Evolutionary conservation across 2,888 invertebrate genomes (phyloP).

Genomic region (Axea sp.): DNA sequence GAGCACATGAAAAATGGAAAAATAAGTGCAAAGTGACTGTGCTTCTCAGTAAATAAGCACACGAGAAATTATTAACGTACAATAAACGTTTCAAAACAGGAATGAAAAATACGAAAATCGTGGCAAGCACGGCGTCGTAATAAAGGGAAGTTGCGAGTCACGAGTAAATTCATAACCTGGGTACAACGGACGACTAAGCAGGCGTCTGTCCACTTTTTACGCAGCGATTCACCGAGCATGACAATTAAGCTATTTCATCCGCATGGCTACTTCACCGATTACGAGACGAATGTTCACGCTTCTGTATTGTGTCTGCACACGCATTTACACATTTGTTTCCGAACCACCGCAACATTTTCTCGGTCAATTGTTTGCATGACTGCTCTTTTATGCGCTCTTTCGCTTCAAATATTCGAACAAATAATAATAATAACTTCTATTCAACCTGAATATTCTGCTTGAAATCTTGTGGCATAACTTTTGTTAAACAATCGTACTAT

Average conservation of each 20-base stretch:
- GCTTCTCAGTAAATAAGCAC: too few relatives aligned
- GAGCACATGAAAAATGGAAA: too few relatives aligned
- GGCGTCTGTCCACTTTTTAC: slow-evolving; percentile 14
- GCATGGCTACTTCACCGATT: slow-evolving; percentile 21
- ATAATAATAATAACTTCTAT: slow-evolving; percentile 11
- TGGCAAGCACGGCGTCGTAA: too few relatives aligned
- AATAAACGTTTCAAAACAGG: too few relatives aligned
- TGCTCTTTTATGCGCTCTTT: slow-evolving; percentile 28
- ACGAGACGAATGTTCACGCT: slow-evolving; percentile 14
- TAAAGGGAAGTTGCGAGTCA: slow-evolving; percentile 6
- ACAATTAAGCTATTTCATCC: slow-evolving; percentile 26
- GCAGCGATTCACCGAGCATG: slow-evolving; percentile 12
- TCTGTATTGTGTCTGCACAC: slow-evolving; percentile 7
- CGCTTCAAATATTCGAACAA: slow-evolving; percentile 24
- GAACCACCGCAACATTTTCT: slow-evolving; percentile 13
- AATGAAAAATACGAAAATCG: too few relatives aligned
- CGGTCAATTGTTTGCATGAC: slow-evolving; percentile 24
- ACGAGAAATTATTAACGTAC: too few relatives aligned
- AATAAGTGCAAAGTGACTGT: too few relatives aligned
- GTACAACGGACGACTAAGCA: slow-evolving; percentile 8
- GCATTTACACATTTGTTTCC: slow-evolving; percentile 17
- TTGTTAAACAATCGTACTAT: not conserved
- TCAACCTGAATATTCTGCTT: slow-evolving; percentile 18
- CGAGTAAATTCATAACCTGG: slow-evolving; percentile 10
- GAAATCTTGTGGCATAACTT: slow-evolving; percentile 15